These are phyloP conservation scores for Collichthys lucidus DNA, from an alignment of 2,113 vertebrate species.

Conservation along the genomic window DNA sequence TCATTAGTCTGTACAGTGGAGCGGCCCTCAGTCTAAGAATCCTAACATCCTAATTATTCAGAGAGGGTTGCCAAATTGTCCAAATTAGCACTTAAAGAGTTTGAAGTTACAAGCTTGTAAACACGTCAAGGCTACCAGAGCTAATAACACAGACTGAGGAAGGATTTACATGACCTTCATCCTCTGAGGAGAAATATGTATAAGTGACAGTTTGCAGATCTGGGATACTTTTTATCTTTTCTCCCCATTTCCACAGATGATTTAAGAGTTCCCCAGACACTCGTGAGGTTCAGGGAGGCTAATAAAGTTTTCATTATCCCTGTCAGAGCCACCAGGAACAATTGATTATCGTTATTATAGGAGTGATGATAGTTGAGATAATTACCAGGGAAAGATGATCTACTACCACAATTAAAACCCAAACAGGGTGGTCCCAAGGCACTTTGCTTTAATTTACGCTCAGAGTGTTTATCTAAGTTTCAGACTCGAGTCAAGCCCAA, in stretches of 20 bases:
- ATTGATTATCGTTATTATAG: conserved; percentile 73
- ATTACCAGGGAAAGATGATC: conserved; percentile 71
- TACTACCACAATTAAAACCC: conserved; percentile 73
- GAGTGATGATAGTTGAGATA: conserved; percentile 71
- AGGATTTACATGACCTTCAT: conserved; percentile 17
- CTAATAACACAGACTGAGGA: conserved; percentile 9
- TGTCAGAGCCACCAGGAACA: conserved; percentile 59
- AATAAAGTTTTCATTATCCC: conserved; percentile 75
- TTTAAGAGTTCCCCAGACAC: conserved; percentile 59
- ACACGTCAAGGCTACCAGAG: conserved; percentile 17
- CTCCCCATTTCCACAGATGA: conserved; percentile 37
- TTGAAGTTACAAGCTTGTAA: conserved; percentile 22
- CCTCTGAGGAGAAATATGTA: conserved; percentile 10
- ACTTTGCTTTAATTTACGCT: conserved; percentile 54
- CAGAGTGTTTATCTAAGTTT: conserved; percentile 61
- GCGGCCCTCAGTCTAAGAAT: neutral
- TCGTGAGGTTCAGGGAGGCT: conserved; percentile 60
- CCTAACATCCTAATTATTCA: conserved; percentile 38
- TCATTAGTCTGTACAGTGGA: conserved; percentile 5
- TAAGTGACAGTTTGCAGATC: conserved; percentile 9
- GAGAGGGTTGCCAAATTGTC: conserved; percentile 20
- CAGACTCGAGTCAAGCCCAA: conserved; percentile 45
- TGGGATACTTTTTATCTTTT: neutral
- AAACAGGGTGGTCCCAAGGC: conserved; percentile 59
- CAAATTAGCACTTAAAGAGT: conserved; percentile 14